phyloP scores from a whole-genome alignment of 2,888 invertebrate species.

The Sisyra terminalis region DNA sequence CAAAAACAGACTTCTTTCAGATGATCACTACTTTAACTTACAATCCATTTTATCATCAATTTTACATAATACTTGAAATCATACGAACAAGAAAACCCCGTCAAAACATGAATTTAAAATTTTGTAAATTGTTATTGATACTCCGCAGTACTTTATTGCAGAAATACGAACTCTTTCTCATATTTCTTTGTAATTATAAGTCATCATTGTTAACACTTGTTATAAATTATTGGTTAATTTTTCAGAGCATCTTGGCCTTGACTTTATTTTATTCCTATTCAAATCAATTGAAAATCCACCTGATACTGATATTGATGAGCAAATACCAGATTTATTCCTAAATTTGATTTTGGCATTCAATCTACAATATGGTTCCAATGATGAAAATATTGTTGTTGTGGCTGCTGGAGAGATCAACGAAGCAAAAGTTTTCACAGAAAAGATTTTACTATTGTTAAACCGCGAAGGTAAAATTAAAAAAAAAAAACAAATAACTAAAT shows the following conservation, averaged over 20 bases:
- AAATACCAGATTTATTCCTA: slow-evolving; percentile 70
- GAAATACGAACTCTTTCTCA: slow-evolving; percentile 1
- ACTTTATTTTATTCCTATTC: slow-evolving; percentile 66
- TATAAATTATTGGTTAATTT: slow-evolving; percentile 12
- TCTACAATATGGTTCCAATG: slow-evolving; percentile 56
- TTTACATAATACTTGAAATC: too few species aligned
- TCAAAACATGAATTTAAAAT: too few species aligned
- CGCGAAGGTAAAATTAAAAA: slow-evolving; percentile 54
- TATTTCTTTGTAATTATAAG: slow-evolving; percentile 3
- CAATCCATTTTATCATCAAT: too few species aligned
- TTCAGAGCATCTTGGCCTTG: slow-evolving; percentile 68
- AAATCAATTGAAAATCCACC: slow-evolving; percentile 68
- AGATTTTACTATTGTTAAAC: slow-evolving; percentile 70
- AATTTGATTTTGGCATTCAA: slow-evolving; percentile 77
- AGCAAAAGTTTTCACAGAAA: slow-evolving; percentile 83
- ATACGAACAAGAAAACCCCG: too few species aligned
- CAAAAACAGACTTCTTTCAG: too few species aligned
- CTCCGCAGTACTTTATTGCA: slow-evolving; percentile 2
- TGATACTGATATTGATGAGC: slow-evolving; percentile 66
- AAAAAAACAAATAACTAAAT: slow-evolving; percentile 8
- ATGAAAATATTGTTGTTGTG: slow-evolving; percentile 54
- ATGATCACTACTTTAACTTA: too few species aligned
- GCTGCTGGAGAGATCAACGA: slow-evolving; percentile 49
- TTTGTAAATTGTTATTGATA: too few species aligned
- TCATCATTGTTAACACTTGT: slow-evolving; percentile 3